A percentile compares a stretch with the other conserved stretches of the same genome.
phyloP scores from a whole-genome alignment of 2,113 vertebrate species.

The Gnathonemus longibarbis region DNA sequence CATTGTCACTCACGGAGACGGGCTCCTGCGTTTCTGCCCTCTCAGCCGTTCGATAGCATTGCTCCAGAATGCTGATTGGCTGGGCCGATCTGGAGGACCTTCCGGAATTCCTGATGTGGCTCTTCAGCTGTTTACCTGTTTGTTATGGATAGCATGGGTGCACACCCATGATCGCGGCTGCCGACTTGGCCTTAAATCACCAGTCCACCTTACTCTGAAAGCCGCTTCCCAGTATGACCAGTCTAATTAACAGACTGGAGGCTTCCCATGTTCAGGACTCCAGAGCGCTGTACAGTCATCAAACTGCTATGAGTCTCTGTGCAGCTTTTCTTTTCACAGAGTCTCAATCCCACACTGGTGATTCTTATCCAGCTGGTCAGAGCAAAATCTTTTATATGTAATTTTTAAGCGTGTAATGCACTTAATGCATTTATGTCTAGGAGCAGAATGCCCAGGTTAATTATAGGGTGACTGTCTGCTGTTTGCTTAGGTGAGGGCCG shows the following conservation, averaged over 20 bases:
- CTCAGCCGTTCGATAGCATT: neutral
- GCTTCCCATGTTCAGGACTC: neutral
- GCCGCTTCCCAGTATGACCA: neutral
- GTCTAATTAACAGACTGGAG: neutral
- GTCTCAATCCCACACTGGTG: neutral
- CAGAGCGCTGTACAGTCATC: neutral
- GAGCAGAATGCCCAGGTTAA: neutral
- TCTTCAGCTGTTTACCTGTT: neutral
- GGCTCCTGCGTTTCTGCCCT: neutral
- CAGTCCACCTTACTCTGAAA: neutral
- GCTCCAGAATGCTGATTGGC: neutral
- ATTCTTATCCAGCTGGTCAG: neutral
- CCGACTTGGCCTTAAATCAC: neutral
- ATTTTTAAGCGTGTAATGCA: neutral
- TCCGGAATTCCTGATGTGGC: neutral
- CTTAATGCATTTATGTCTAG: neutral
- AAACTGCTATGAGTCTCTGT: neutral
- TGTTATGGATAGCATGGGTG: neutral
- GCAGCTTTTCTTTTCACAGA: neutral
- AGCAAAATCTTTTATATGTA: neutral
- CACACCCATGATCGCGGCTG: neutral
- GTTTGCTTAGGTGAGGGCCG: neutral
- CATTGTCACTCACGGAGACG: neutral
- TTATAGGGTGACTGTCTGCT: neutral
- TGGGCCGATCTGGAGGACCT: neutral